Evolutionary conservation across 2,797 vertebrate genomes (phyloP), one percentile per base, ranked within the genome.

Genomic region (Centroberyx gerrardi): DNA sequence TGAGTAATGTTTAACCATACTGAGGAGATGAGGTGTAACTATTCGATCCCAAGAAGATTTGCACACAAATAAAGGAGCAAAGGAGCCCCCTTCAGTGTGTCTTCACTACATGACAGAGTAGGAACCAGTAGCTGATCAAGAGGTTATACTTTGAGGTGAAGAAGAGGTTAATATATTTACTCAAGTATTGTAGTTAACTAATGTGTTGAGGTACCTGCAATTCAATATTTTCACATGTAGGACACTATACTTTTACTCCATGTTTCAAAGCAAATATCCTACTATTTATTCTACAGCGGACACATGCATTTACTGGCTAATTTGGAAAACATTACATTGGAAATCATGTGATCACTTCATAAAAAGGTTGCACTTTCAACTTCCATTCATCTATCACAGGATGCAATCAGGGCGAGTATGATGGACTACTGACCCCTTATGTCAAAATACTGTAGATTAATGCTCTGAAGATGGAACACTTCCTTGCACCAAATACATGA

Each of bases 1-100:
- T 61, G 61, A 58, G 40, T 74, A 88, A 87, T 85, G 51, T 86
- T 90, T 86, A 86, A 85, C 88, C 60, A 53, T 62, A 58, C 0
- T 22, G 38, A 75, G 38, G 62, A 71, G 36, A 74, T 58, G 64
- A 81, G 40, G 49, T 76, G 76, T 46, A 49, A 72, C 54, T 69
- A 10, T 53, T 18, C 5, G 14, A 15, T 74, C 74, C 59, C 55
- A 52, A 66, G 40, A 65, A 46, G 44, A 38, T 68, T 65, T 40
- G 46, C 18, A 42, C 36, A 29, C 33, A 27, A 1, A 63, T 58
- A 56, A 55, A 40, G 8, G 9, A 14, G 13, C 8, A 14, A 3
- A 44, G 3, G 40, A 42, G 22, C 22, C 44, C 8, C 36, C 49
- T 3, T 53, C 49, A 27, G 42, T 63, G 56, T 63, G 44, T 38